Evolutionary conservation across 2,797 vertebrate species (phyloP), one percentile per base, ranked within the genome.

Genomic region (Vireo griseus): DNA sequence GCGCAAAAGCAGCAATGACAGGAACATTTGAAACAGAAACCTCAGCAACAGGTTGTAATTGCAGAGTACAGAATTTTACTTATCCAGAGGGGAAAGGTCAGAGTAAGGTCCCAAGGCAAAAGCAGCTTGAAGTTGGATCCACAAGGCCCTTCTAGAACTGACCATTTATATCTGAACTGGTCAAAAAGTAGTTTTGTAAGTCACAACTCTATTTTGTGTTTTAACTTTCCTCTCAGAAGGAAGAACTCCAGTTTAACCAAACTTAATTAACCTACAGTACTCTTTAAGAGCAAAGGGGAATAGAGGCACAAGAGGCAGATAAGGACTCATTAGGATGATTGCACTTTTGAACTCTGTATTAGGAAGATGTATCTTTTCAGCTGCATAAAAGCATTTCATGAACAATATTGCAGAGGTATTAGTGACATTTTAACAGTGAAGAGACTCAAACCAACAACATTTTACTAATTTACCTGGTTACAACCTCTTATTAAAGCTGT

Each of bases 401-500:
- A 75, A 50, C 13, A 45, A 62, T 20, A 19, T 8, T 40, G 42
- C 29, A 65, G 52, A 52, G 35, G 75, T 87, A 79, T 95, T 94
- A 94, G 82, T 92, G 91, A 83, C 61, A 55, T 35, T 69, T 95
- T 74, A 97, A 95, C 69, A 96, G 29, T 1, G 1, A 58, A 80
- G 80, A 96, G 44, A 85, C 86, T 97, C 92, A 85, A 89, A 83
- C 39, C 84, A 94, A 79, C 50, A 91, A 77, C 91, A 77, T 94
- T 97, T 97, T 72, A 94, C 67, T 83, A 82, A 92, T 96, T 96
- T 91, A 82, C 24, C 59, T 93, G 75, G 80, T 93, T 94, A 54
- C 79, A 94, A 79, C 69, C 48, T 94, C 66, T 95, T 95, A 95
- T 97, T 95, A 96, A 95, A 97, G 92, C 3, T 92, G 83, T 91